Conservation (phyloP, 1,140 invertebrate species). For the Zaprionus vittiger region DNA sequence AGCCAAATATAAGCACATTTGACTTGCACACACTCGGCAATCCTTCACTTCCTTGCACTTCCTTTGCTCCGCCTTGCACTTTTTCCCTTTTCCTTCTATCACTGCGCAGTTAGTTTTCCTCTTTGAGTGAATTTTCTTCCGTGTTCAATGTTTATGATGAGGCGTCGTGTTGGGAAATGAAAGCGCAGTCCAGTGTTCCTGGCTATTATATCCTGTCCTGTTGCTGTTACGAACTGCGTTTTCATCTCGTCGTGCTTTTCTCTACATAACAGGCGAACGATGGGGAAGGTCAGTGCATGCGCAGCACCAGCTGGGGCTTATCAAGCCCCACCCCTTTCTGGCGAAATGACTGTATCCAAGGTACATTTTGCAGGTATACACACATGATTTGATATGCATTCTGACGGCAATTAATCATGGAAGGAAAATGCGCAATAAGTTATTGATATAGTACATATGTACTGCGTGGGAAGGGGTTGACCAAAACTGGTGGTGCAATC, state of each 20-base stretch:
- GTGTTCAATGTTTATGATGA: not conserved
- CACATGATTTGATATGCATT: conserved; percentile 1
- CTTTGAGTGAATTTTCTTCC: not conserved
- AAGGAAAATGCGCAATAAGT: conserved; percentile 3
- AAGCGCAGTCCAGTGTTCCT: not conserved
- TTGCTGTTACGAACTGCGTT: not conserved
- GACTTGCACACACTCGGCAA: not conserved
- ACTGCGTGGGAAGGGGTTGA: not conserved
- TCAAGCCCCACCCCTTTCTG: conserved; percentile 2
- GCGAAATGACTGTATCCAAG: not conserved
- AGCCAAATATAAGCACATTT: conserved; percentile 74
- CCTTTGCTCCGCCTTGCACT: not conserved
- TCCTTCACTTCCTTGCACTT: not conserved
- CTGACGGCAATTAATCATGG: conserved; percentile 9
- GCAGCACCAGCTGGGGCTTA: not conserved
- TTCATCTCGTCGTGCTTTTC: not conserved
- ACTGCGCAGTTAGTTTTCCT: not conserved
- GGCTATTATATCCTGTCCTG: not conserved
- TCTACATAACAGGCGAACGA: not conserved
- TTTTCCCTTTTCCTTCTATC: not conserved
- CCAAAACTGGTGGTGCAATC: not conserved
- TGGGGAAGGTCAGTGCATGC: conserved; percentile 3
- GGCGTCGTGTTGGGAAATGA: not conserved
- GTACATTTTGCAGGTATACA: not conserved
- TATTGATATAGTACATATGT: conserved; percentile 4